Base-by-base conservation (phyloP, 2,113 vertebrate species). In the Centropristis striata region DNA sequence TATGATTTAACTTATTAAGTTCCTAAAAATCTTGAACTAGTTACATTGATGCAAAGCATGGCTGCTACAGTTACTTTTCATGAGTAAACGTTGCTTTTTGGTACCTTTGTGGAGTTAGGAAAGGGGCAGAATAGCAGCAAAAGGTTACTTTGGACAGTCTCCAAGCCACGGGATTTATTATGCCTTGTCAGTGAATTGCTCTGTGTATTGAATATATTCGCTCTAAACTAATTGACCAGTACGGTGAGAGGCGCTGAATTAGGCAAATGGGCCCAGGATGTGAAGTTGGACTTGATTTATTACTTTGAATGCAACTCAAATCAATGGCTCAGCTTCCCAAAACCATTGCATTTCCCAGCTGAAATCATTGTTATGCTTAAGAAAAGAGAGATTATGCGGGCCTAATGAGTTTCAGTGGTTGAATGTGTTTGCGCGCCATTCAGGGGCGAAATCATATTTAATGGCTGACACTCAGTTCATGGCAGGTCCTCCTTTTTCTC, bases 261-360 rank as follows among this genome's bases (percentile, higher is more conserved):
- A 94, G 92, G 92, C 92, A 94, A 94, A 94, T 93, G 90, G 92
- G 91, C 90, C 83, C 86, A 87, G 90, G 90, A 95, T 94, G 93
- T 92, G 94, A 95, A 94, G 94, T 93, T 95, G 91, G 93, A 95
- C 92, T 95, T 96, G 94, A 96, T 96, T 95, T 96, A 96, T 95
- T 96, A 92, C 94, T 94, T 87, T 95, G 92, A 96, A 95, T 95
- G 91, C 93, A 87, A 92, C 88, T 93, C 91, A 92, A 94, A 95
- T 95, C 95, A 95, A 95, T 94, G 93, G 91, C 88, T 86, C 59
- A 65, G 90, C 88, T 92, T 90, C 82, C 91, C 91, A 93, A 94
- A 95, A 94, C 89, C 94, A 90, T 90, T 88, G 92, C 92, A 90
- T 93, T 95, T 95, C 93, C 90, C 93, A 92, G 90, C 93, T 94